Base-by-base conservation (phyloP, 2,888 invertebrate species). In the Orchestes rusci region DNA sequence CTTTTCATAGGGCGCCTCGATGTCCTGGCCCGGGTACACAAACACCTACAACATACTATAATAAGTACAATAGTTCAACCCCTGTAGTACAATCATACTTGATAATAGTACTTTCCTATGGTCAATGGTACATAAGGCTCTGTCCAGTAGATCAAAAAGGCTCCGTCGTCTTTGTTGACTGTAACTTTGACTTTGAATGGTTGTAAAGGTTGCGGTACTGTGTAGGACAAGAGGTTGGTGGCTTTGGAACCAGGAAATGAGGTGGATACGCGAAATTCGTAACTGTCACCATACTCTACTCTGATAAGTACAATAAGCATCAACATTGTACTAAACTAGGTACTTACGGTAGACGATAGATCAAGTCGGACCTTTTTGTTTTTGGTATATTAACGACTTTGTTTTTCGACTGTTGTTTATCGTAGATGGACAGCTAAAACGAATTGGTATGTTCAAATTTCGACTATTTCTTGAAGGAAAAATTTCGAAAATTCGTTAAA, bases 101-200 rank as follows among this genome's bases (percentile, higher is more conserved):
- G 48, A 34, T 52, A 52, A 20, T 52, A 52, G 50, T 60, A 62
- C 43, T 55, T 57, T 29, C 58, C 58, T 30, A 53, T 53, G 13
- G 54, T 59, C 29, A 61, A 47, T 3, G 62, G 61, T 20, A 63
- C 54, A 45, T 51, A 60, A 2, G 61, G 61, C 35, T 62, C 62
- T 13, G 56, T 47, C 63, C 63, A 63, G 49, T 61, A 63, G 46
- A 63, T 55, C 52, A 63, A 38, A 44, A 62, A 63, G 2, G 59
- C 57, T 8, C 55, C 59, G 16, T 59, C 58, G 7, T 59, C 59
- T 44, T 56, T 53, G 30, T 59, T 57, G 17, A 57, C 54, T 16
- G 60, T 56, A 28, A 60, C 46, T 36, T 54, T 48, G 43, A 62
- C 53, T 47, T 56, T 57, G 45, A 56, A 61, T 1, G 63, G 63